Evolutionary conservation across 1,140 invertebrate species (phyloP).

Genomic region (Bicyclus anynana): DNA sequence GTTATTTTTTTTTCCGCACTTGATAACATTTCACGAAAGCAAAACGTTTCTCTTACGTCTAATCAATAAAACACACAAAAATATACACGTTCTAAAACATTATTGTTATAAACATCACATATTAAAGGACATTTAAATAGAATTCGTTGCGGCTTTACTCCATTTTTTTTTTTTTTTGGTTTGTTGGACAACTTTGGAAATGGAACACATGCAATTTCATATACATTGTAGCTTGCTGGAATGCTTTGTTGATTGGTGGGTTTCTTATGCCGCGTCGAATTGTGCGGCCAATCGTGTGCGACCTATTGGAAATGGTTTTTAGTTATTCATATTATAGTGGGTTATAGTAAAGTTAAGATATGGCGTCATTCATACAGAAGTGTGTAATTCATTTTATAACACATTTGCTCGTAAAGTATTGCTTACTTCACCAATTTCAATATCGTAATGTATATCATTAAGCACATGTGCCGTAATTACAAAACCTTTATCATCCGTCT

Average conservation of each 20-base stretch:
- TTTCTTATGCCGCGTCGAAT: slow-evolving; percentile 61
- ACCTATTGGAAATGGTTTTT: slow-evolving; percentile 43
- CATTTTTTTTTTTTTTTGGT: too few relatives aligned
- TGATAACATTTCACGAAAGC: slow-evolving; percentile 63
- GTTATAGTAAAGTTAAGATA: too few relatives aligned
- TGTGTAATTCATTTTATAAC: too few relatives aligned
- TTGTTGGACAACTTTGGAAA: slow-evolving; percentile 32
- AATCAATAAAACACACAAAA: slow-evolving; percentile 71
- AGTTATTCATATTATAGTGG: too few relatives aligned
- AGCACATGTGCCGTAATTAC: too few relatives aligned
- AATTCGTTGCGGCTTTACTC: slow-evolving; percentile 64
- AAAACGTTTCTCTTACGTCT: slow-evolving; percentile 51
- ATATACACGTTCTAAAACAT: slow-evolving; percentile 73
- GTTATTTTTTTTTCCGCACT: slow-evolving; percentile 22
- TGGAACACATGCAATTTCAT: slow-evolving; percentile 37
- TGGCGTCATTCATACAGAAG: too few relatives aligned
- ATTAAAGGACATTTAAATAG: slow-evolving; percentile 68
- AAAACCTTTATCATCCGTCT: too few relatives aligned
- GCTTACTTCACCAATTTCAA: too few relatives aligned
- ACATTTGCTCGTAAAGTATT: too few relatives aligned
- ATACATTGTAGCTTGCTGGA: slow-evolving; percentile 28
- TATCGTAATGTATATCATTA: too few relatives aligned
- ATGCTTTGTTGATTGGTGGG: slow-evolving; percentile 33
- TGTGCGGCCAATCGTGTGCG: slow-evolving; percentile 70
- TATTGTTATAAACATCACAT: slow-evolving; percentile 75